Evolutionary conservation across 2,797 vertebrate species (phyloP).

Genomic region (Neosalanx taihuensis): DNA sequence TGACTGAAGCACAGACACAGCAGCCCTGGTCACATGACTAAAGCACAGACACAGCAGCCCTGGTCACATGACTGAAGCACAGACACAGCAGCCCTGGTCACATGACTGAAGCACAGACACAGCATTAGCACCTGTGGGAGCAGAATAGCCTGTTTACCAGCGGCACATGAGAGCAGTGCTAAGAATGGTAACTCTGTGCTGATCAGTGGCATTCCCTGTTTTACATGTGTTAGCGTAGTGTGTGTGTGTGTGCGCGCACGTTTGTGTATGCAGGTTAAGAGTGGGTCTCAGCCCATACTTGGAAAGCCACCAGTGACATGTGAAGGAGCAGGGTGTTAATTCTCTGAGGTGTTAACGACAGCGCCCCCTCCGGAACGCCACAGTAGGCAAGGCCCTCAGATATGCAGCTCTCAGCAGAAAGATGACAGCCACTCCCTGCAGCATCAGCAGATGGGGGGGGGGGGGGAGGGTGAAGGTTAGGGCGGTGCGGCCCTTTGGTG

Average conservation of each 20-base stretch:
- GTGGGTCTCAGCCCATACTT: background rate
- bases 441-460: background rate
- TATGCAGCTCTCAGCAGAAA: conserved; percentile 7
- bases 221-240: conserved; percentile 19
- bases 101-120: too few species aligned
- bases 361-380: conserved; percentile 22
- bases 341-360: conserved; percentile 27
- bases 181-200: conserved; percentile 64
- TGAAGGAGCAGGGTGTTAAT: conserved; percentile 5
- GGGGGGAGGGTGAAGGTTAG: background rate
- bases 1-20: too few species aligned
- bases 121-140: conserved; percentile 64
- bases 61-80: too few species aligned
- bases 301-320: conserved; percentile 8
- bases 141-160: conserved; percentile 50
- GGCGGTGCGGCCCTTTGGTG: too few species aligned
- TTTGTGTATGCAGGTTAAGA: background rate
- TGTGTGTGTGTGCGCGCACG: conserved; percentile 4
- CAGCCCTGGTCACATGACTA: background rate
- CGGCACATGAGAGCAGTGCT: conserved; percentile 55
- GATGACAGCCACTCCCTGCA: background rate
- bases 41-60: background rate
- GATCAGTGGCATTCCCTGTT: conserved; percentile 51
- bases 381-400: conserved; percentile 21
- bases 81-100: background rate